phyloP scores from a whole-genome alignment of 2,113 vertebrate species.

The Ceyx cyanopectus region DNA sequence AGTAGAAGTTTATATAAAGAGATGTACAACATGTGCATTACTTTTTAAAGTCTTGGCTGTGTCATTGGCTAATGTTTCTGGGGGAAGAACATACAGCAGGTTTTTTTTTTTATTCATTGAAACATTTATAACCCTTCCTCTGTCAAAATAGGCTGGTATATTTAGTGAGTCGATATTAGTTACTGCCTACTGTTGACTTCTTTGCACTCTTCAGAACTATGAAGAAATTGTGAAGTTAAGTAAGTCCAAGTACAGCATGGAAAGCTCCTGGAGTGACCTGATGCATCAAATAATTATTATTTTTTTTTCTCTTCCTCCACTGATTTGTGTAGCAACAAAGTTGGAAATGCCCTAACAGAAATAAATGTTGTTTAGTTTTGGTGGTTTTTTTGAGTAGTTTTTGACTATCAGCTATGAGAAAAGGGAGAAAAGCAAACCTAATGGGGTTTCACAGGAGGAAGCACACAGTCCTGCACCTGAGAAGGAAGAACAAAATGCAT shows the following conservation, averaged over 20 bases:
- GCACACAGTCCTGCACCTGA: too few relatives aligned
- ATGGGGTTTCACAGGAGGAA: background rate
- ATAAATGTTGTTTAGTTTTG: background rate
- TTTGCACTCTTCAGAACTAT: background rate
- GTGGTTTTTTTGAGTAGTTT: background rate
- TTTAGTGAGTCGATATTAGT: background rate
- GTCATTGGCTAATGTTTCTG: background rate
- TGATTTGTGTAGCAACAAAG: background rate
- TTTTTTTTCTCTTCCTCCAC: background rate
- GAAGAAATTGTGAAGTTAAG: background rate
- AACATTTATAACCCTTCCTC: background rate
- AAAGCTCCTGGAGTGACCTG: background rate
- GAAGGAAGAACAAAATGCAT: background rate
- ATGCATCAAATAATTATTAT: background rate
- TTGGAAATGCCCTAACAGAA: background rate
- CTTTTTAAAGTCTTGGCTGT: background rate
- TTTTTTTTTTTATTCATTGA: background rate
- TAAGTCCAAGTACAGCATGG: background rate
- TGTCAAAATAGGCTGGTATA: background rate
- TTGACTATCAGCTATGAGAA: background rate
- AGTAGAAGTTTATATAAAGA: background rate
- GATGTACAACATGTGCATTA: rapidly evolving
- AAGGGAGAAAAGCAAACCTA: background rate
- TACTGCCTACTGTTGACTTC: background rate
- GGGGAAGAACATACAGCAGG: rapidly evolving